phyloP scores from a whole-genome alignment of 2,888 invertebrate species.

The Candidula unifasciata region DNA sequence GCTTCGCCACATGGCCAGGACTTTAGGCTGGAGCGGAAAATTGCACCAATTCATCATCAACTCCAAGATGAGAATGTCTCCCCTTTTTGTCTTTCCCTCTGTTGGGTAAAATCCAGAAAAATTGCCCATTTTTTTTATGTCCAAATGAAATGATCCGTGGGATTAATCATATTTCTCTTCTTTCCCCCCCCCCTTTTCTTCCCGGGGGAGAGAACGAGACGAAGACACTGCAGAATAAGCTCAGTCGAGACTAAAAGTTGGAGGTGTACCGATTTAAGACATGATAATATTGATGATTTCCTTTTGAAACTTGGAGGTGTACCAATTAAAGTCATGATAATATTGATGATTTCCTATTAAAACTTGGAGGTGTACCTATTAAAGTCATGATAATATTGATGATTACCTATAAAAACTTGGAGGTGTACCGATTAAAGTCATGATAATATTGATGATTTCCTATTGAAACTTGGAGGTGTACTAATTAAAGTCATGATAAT shows the following conservation, averaged over 20 bases:
- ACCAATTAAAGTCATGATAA: too few relatives aligned
- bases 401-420: too few relatives aligned
- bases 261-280: neutral
- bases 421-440: too few relatives aligned
- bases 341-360: too few relatives aligned
- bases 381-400: too few relatives aligned
- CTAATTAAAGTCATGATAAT: too few relatives aligned
- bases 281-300: too few relatives aligned
- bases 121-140: neutral
- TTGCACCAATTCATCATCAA: conserved; percentile 41
- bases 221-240: neutral
- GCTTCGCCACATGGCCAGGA: neutral
- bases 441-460: too few relatives aligned
- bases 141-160: conserved; percentile 34
- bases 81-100: neutral
- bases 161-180: conserved; percentile 38
- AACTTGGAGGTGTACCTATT: too few relatives aligned
- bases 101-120: neutral
- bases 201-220: neutral
- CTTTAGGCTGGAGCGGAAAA: neutral
- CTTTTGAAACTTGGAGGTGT: too few relatives aligned
- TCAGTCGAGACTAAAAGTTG: neutral
- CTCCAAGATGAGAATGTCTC: neutral
- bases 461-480: too few relatives aligned
- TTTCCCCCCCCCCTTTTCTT: neutral